phyloP scores from a whole-genome alignment of 2,797 vertebrate genomes.

The Ptychadena robeensis region DNA sequence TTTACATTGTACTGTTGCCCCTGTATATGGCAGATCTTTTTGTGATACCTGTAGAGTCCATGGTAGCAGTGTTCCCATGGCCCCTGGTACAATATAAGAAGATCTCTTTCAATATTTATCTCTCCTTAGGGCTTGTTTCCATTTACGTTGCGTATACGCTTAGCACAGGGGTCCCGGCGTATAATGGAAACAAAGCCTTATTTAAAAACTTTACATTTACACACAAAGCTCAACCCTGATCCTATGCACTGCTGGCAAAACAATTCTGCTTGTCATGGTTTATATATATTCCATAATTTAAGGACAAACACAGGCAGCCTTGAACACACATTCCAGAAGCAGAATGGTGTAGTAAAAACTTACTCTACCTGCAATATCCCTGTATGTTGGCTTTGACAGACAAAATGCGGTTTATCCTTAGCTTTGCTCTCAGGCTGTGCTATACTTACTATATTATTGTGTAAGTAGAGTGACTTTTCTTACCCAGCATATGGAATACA shows the following conservation, averaged over 20 bases:
- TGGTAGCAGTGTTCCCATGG: no score
- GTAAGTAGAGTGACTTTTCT: conserved; percentile 38
- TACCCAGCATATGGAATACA: conserved; percentile 6
- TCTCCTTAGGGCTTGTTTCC: no score
- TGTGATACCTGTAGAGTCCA: no score
- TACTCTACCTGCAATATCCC: neutral
- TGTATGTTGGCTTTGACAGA: neutral
- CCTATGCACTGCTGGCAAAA: neutral
- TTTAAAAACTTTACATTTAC: neutral
- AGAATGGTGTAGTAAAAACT: neutral
- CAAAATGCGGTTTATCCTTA: conserved; percentile 38
- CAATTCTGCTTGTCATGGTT: neutral
- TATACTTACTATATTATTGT: conserved; percentile 47
- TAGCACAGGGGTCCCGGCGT: no score
- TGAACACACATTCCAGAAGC: neutral
- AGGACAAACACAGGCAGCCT: neutral
- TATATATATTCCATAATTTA: neutral
- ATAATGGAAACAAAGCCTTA: no score
- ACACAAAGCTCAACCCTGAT: neutral
- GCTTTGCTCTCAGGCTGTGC: neutral
- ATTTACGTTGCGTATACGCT: no score
- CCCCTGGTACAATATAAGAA: no score
- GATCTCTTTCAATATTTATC: no score
- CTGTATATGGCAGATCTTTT: no score
- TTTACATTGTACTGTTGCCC: no score